phyloP scores from a whole-genome alignment of 2,797 vertebrate species.

The Thripadectes ignobilis region DNA sequence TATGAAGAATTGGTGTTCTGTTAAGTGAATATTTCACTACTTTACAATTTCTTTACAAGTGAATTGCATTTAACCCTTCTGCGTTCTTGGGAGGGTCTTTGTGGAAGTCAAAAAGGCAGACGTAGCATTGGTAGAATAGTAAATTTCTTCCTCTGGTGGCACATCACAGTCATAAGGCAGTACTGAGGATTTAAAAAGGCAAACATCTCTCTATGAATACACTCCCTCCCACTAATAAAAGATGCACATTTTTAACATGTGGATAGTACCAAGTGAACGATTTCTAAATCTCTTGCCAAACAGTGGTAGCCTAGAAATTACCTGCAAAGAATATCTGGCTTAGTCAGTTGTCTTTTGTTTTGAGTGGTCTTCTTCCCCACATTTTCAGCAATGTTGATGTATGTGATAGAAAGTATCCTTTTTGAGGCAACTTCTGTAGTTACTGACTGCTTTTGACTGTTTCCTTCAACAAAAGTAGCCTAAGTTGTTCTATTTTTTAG shows the following conservation, averaged over 20 bases:
- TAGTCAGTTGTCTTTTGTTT: background rate
- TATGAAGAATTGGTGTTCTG: background rate
- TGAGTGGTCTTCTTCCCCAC: background rate
- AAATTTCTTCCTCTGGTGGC: background rate
- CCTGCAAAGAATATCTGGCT: background rate
- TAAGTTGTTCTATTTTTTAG: background rate
- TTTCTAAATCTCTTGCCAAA: background rate
- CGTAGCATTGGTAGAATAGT: background rate
- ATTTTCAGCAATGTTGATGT: background rate
- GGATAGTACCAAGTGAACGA: background rate
- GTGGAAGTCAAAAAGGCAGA: background rate
- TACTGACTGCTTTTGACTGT: background rate
- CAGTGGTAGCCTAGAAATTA: background rate
- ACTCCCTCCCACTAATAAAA: background rate
- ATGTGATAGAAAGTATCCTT: rapidly evolving
- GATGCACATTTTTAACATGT: background rate
- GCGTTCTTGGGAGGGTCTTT: background rate
- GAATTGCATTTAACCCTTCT: background rate
- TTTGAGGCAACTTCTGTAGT: background rate
- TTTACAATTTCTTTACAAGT: background rate
- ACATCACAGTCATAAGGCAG: background rate
- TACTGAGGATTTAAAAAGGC: background rate
- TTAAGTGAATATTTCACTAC: background rate
- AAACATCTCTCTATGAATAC: background rate
- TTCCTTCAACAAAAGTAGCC: background rate